Evolutionary conservation across 2,797 vertebrate species (phyloP).

Genomic region (Peromyscus eremicus): DNA sequence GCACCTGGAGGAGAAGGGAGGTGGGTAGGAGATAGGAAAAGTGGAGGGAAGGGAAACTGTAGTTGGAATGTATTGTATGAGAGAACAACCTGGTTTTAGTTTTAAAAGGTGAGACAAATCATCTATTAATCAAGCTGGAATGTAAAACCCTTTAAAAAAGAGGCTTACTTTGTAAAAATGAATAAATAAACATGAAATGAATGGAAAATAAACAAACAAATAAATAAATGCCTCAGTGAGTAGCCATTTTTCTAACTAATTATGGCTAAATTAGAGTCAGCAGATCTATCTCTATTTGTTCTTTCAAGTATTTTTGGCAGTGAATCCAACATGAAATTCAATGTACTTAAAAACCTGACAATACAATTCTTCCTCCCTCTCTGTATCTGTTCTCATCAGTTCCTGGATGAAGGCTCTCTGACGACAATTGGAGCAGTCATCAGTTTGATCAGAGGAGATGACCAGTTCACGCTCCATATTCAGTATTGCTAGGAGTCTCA

Average conservation of each 20-base stretch:
- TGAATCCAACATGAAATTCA: constrained; percentile 22
- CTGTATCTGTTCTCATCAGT: too few relatives aligned
- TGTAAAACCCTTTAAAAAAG: neutral
- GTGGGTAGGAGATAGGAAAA: too few relatives aligned
- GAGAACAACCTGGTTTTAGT: neutral
- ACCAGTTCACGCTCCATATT: too few relatives aligned
- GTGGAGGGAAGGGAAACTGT: neutral
- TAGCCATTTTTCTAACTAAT: neutral
- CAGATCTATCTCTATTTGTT: constrained; percentile 35
- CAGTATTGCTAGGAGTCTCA: too few relatives aligned
- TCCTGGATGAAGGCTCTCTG: too few relatives aligned
- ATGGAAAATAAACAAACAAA: neutral
- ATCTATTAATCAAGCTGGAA: neutral
- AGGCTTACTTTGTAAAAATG: neutral
- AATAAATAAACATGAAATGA: neutral
- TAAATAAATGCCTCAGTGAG: too few relatives aligned
- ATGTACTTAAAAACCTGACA: constrained; percentile 21
- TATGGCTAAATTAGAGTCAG: constrained; percentile 48
- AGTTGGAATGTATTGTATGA: neutral
- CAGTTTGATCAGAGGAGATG: too few relatives aligned
- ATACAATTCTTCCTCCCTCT: neutral
- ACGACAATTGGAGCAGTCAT: too few relatives aligned
- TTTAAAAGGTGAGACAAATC: too few relatives aligned
- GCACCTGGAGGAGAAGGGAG: neutral
- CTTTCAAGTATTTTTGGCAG: constrained; percentile 61